Conservation (phyloP, 2,113 vertebrate genomes). For the Toxotes jaculatrix region DNA sequence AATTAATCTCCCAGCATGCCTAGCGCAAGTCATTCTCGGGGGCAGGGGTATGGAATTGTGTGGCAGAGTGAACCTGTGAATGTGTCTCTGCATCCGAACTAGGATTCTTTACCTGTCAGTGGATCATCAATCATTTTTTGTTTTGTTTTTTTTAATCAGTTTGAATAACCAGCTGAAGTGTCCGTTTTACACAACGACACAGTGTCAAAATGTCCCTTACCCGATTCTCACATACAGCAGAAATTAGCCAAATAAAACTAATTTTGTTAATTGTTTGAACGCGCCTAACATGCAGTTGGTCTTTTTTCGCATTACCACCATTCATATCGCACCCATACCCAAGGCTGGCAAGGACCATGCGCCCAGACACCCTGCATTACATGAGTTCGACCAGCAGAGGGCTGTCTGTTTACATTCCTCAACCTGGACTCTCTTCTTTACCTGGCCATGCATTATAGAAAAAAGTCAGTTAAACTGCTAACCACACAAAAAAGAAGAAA, state of each 20-base stretch:
- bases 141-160: too few species aligned
- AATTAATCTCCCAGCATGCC: slow-evolving; percentile 39
- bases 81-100: too few species aligned
- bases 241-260: not conserved
- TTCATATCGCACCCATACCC: not conserved
- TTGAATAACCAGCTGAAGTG: not conserved
- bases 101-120: not conserved
- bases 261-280: not conserved
- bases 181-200: not conserved
- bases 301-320: not conserved
- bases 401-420: not conserved
- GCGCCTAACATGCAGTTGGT: not conserved
- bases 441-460: too few species aligned
- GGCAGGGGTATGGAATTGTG: too few species aligned
- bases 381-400: slow-evolving; percentile 34
- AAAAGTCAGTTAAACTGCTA: not conserved
- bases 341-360: too few species aligned
- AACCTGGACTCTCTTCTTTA: not conserved
- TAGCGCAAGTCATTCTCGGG: not conserved
- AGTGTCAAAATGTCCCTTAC: too few species aligned
- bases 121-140: not conserved
- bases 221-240: not conserved
- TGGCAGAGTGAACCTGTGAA: too few species aligned
- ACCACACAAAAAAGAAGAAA: too few species aligned
- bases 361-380: not conserved